These are phyloP conservation scores for Entomyzon cyanotis DNA, from an alignment of 2,113 vertebrate species.

Conservation along the genomic window DNA sequence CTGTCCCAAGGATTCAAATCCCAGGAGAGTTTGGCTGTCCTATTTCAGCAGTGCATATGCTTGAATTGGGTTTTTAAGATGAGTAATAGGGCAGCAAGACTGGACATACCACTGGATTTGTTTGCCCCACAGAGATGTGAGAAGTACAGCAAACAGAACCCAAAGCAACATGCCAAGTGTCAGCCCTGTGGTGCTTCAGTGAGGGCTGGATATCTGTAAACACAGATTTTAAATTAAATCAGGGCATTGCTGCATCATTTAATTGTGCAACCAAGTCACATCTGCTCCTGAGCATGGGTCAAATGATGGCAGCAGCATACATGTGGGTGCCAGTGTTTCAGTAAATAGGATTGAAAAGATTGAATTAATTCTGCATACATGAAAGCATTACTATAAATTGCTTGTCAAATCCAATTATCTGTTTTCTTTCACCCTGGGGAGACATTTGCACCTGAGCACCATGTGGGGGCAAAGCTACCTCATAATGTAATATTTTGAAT, in stretches of 20 bases:
- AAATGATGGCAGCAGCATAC: neutral
- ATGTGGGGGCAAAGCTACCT: neutral
- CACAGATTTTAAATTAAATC: neutral
- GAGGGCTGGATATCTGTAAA: neutral
- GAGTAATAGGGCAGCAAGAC: neutral
- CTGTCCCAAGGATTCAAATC: neutral
- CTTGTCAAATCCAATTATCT: constrained; percentile 21
- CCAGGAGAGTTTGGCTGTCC: neutral
- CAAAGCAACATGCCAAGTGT: neutral
- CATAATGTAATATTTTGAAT: neutral
- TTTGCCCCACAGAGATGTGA: neutral
- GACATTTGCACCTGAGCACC: neutral
- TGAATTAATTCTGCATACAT: constrained; percentile 17
- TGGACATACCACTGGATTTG: neutral
- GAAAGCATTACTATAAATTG: constrained; percentile 17
- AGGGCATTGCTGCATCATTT: neutral
- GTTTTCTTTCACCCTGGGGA: constrained; percentile 5
- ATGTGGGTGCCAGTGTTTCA: neutral
- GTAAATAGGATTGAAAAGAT: constrained; percentile 26
- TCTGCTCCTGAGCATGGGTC: neutral
- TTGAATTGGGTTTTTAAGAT: neutral
- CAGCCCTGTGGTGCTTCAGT: neutral
- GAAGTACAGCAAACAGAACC: neutral
- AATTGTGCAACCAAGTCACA: neutral
- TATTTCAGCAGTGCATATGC: neutral